Evolutionary conservation across 1,140 invertebrate species (phyloP), one percentile per base, ranked within the genome.

Genomic region (Drosophila repleta): DNA sequence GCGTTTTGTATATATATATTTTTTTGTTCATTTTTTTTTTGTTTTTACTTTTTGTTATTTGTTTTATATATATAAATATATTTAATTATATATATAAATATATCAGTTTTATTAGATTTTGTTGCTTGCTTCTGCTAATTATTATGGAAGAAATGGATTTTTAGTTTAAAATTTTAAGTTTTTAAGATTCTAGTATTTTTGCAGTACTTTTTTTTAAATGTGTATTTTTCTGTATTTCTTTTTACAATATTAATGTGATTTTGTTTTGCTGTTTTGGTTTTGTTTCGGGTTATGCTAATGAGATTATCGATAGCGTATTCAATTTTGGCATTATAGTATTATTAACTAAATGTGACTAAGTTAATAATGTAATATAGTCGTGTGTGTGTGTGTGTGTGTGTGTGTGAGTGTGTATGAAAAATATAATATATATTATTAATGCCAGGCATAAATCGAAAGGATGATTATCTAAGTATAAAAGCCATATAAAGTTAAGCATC

Each of bases 391-490:
- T 53, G 39, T 64, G 53, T 60, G 41, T 81, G 24, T 69, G 51
- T 35, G 51, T 65, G 51, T 35, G 51, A 61, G 51, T 29, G 15
- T 35, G 52, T 62, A 17, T 56, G 39, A 39, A 83, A 83, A 83
- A 67, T 74, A 62, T 71, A 78, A 69, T 69, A 65, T 69, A 65
- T 71, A 77, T 72, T 83, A 60, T 79, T 62, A 87, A 74, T 87
- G 83, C 65, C 81, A 85, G 83, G 81, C 81, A 85, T 87, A 87
- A 85, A 82, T 85, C 63, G 80, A 87, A 85, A 85, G 78, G 74
- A 85, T 87, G 81, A 87, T 87, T 87, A 70, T 74, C 82, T 84
- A 84, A 74, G 77, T 68, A 73, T 45, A 77, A 84, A 83, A 84
- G 79, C 79, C 79, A 83, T 83, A 75, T 83, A 67, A 74, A 69